These are phyloP conservation scores for Alsophila aescularia DNA, from an alignment of 2,888 invertebrate genomes.

Conservation along the genomic window DNA sequence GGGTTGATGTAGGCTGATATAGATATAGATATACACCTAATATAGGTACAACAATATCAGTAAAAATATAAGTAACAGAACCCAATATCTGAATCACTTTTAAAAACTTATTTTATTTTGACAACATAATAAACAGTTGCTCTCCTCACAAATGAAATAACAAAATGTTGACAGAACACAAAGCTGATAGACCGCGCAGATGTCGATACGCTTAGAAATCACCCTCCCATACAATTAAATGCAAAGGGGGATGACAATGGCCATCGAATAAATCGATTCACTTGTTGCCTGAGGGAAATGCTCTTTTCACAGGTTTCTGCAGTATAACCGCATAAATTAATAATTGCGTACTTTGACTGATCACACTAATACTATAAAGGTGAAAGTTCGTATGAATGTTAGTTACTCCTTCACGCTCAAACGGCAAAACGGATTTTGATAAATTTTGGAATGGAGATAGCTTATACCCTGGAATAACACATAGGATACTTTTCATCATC, in stretches of 20 bases:
- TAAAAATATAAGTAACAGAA: too few species aligned
- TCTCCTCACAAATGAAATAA: conserved; percentile 55
- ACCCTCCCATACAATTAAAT: conserved; percentile 74
- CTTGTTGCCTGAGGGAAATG: conserved; percentile 64
- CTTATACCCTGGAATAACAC: too few species aligned
- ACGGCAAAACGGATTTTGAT: too few species aligned
- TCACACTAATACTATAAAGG: too few species aligned
- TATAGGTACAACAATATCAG: too few species aligned
- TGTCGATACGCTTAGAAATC: conserved; percentile 55
- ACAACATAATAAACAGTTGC: neutral
- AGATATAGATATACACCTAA: too few species aligned
- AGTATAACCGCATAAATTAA: conserved; percentile 58
- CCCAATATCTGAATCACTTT: too few species aligned
- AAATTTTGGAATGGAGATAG: too few species aligned
- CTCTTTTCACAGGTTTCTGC: conserved; percentile 60
- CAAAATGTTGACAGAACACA: conserved; percentile 75
- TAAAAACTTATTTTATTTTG: neutral
- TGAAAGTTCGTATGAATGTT: too few species aligned
- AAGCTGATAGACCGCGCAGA: conserved; percentile 71
- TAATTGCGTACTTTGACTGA: conserved; percentile 32
- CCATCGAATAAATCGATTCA: conserved; percentile 61
- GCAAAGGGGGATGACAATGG: conserved; percentile 74
- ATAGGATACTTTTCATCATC: too few species aligned
- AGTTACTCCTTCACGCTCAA: too few species aligned
- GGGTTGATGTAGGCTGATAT: too few species aligned